Percentiles rank a stretch among this genome's conserved stretches.
Conservation (phyloP, 2,797 vertebrate genomes). For the Rhinoraja longicauda region DNA sequence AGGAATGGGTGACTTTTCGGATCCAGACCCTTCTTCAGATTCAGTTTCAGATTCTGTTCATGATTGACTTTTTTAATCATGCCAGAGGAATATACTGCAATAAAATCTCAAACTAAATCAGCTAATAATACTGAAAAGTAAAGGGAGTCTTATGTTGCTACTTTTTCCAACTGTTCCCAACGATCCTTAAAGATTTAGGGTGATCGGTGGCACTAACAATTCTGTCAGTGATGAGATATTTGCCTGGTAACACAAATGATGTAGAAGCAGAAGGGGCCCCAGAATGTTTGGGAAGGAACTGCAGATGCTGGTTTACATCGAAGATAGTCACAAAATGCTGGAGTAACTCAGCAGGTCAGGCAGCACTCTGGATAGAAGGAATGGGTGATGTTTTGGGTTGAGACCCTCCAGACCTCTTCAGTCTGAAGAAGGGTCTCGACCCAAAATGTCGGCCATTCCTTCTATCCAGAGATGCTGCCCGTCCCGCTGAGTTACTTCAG, state of each 20-base stretch:
- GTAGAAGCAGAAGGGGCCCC: not conserved
- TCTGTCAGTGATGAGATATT: not conserved
- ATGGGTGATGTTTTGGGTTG: no score
- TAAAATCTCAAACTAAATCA: not conserved
- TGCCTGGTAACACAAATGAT: not conserved
- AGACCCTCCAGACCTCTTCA: no score
- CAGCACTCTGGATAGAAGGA: no score
- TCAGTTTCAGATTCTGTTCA: not conserved
- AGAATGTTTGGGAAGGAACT: not conserved
- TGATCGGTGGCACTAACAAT: not conserved
- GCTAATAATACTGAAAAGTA: not conserved
- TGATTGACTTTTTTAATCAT: not conserved
- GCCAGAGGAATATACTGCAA: not conserved
- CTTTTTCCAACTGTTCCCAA: not conserved
- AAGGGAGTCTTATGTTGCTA: not conserved
- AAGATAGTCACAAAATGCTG: no score
- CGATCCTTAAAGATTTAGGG: not conserved
- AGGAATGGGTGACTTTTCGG: no score
- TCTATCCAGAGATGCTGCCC: no score
- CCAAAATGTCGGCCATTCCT: no score
- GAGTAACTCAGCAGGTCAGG: no score
- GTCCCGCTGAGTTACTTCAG: no score
- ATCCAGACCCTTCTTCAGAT: no score
- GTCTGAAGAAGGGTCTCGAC: no score
- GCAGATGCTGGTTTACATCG: no score